phyloP scores from a whole-genome alignment of 2,797 vertebrate genomes.

The Tinamus major region DNA sequence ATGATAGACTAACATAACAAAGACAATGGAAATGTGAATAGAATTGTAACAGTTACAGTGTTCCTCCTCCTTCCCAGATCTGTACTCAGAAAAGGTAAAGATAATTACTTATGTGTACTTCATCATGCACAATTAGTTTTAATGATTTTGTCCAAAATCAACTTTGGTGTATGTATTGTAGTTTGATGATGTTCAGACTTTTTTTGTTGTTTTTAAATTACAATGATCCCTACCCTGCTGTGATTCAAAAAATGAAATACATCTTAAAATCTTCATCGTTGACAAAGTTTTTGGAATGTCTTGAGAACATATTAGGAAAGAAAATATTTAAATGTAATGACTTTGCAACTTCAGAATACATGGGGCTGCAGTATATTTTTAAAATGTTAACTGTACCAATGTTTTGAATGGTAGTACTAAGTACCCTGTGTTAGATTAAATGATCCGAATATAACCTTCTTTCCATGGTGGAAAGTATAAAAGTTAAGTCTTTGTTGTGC shows the following conservation, averaged over 20 bases:
- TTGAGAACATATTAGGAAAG: neutral
- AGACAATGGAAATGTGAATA: neutral
- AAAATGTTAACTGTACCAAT: neutral
- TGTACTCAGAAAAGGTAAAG: neutral
- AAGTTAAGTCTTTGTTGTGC: neutral
- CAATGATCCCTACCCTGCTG: neutral
- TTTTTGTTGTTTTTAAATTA: neutral
- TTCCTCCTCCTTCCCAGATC: neutral
- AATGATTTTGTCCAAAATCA: neutral
- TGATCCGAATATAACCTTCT: neutral
- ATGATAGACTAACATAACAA: neutral
- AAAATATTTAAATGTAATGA: neutral
- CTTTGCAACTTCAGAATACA: neutral
- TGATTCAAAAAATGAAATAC: neutral
- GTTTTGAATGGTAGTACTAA: neutral
- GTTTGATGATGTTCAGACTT: neutral
- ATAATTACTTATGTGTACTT: too few species aligned
- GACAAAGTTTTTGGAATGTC: neutral
- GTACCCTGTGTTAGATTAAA: neutral
- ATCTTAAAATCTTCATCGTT: neutral
- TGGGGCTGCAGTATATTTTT: neutral
- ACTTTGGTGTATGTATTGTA: neutral
- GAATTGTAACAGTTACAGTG: neutral
- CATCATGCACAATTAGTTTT: neutral
- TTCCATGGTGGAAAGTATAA: neutral